A percentile compares a stretch with the other conserved stretches of the same genome.
Evolutionary conservation across 1,140 invertebrate species (phyloP).

Genomic region (Pseudachorutes palmiensis): DNA sequence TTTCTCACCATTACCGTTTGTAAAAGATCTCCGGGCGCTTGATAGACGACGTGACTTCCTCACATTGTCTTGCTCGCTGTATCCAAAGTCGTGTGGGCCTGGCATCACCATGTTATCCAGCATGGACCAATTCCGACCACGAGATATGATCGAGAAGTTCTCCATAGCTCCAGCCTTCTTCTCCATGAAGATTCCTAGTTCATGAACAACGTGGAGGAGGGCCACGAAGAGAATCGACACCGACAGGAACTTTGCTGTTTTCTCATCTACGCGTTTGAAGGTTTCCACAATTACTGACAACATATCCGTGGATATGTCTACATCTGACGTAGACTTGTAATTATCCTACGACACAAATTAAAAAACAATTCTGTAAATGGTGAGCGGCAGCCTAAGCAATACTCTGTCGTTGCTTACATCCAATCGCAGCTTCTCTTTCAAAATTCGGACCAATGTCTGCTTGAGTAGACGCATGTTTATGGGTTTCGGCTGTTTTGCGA

Average conservation of each 20-base stretch:
- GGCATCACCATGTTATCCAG: no score
- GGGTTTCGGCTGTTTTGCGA: constrained; percentile 8
- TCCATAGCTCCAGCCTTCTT: not conserved
- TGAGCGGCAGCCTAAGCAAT: not conserved
- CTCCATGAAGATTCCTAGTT: not conserved
- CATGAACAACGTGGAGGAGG: not conserved
- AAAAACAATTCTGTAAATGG: no score
- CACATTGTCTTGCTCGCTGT: no score
- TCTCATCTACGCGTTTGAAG: not conserved
- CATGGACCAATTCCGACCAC: not conserved
- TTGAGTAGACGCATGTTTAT: constrained; percentile 1
- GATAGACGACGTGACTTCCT: no score
- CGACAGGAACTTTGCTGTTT: not conserved
- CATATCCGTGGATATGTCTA: not conserved
- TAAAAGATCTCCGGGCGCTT: no score
- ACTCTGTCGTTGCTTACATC: not conserved
- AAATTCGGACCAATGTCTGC: not conserved
- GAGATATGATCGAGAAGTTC: not conserved
- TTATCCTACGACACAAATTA: not conserved
- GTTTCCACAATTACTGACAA: not conserved
- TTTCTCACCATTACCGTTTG: no score
- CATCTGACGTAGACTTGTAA: not conserved
- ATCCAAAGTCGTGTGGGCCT: no score
- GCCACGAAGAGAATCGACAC: not conserved
- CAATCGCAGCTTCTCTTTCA: not conserved